A percentile compares a stretch with the other conserved stretches of the same genome.
phyloP scores from a whole-genome alignment of 2,113 vertebrate species.

The Candoia aspera region DNA sequence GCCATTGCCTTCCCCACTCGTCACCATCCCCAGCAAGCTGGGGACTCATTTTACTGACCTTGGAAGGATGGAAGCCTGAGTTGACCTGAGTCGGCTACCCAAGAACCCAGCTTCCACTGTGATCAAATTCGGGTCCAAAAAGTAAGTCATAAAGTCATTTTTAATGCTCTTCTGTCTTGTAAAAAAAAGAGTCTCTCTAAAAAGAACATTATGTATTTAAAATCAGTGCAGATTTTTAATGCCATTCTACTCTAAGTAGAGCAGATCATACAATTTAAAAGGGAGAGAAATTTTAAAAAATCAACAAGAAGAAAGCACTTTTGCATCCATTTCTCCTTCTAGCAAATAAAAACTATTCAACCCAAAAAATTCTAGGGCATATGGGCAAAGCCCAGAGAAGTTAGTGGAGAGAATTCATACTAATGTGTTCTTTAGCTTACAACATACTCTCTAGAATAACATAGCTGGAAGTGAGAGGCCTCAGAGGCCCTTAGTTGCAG shows the following conservation, averaged over 20 bases:
- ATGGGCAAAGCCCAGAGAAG: background rate
- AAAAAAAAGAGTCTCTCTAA: background rate
- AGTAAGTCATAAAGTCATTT: background rate
- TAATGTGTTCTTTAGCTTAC: background rate
- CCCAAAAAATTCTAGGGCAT: background rate
- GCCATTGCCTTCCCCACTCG: no score
- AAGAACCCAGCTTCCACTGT: no score
- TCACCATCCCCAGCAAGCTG: no score
- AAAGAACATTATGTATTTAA: background rate
- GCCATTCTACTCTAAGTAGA: background rate
- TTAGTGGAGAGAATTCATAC: background rate
- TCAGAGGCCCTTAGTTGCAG: background rate
- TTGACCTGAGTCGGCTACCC: no score
- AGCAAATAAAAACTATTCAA: background rate
- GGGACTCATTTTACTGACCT: no score
- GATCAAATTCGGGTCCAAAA: no score
- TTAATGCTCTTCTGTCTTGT: background rate
- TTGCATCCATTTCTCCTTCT: background rate
- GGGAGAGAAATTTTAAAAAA: background rate
- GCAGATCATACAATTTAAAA: background rate
- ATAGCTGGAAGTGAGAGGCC: background rate
- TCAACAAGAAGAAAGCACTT: background rate
- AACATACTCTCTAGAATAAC: background rate
- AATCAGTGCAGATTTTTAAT: background rate
- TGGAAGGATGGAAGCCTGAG: no score